Evolutionary conservation across 2,888 invertebrate species (phyloP).

Genomic region (Sphaerophoria taeniata): DNA sequence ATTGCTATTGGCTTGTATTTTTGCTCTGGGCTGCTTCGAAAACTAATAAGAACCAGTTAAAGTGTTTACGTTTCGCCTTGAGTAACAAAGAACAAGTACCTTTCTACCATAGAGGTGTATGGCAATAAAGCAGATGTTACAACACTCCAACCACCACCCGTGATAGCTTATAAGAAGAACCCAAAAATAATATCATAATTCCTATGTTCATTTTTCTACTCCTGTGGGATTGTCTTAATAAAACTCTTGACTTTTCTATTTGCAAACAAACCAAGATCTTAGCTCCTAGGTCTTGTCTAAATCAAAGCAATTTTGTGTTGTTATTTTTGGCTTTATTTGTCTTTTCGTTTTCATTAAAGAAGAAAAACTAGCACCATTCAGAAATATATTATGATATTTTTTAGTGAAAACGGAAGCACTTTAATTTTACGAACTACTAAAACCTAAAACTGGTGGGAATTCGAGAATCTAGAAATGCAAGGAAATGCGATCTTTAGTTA

Average conservation of each 20-base stretch:
- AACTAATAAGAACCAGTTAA: slow-evolving; percentile 71
- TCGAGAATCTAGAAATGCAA: too few relatives aligned
- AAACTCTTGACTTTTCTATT: slow-evolving; percentile 49
- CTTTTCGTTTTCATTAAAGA: too few relatives aligned
- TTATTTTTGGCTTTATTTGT: too few relatives aligned
- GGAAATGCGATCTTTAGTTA: too few relatives aligned
- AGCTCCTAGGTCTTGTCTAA: not conserved
- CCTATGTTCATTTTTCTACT: not conserved
- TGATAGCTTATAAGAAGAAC: not conserved
- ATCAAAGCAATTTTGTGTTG: too few relatives aligned
- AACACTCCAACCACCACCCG: too few relatives aligned
- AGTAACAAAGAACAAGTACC: slow-evolving; percentile 38
- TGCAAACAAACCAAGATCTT: slow-evolving; percentile 23
- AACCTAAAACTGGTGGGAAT: too few relatives aligned
- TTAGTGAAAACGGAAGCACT: too few relatives aligned
- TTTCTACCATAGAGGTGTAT: not conserved
- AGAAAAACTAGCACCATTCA: too few relatives aligned
- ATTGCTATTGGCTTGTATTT: slow-evolving; percentile 72
- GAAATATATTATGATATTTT: too few relatives aligned
- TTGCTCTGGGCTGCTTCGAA: slow-evolving; percentile 71
- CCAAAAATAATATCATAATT: slow-evolving; percentile 26
- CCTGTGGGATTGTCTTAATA: slow-evolving; percentile 62
- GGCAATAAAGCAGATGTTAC: too few relatives aligned
- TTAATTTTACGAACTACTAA: too few relatives aligned
- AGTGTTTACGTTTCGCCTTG: slow-evolving; percentile 61